Evolutionary conservation across 2,888 invertebrate species (phyloP), one percentile per base, ranked within the genome.

Genomic region (Sphinx pinastri): DNA sequence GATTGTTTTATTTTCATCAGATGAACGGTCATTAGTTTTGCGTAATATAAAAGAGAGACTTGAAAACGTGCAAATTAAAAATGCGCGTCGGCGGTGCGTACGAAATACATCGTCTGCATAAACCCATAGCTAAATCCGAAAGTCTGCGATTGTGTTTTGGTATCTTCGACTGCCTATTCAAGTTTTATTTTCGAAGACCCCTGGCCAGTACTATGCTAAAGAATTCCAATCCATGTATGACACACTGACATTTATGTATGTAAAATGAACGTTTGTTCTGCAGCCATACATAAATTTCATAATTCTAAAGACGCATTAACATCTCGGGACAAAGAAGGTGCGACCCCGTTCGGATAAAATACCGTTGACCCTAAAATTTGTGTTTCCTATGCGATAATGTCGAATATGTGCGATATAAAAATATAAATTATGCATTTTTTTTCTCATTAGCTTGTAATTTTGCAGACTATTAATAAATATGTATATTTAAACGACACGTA

Each of bases 221-320:
- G 51, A 47, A 14, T 59, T 59, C 31, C 31, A 14, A 14, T 59
- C 2, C 31, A 38, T 59, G 13, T 38, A 59, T 38, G 38, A 59
- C 31, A 38, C 14, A 8, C 58, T 38, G 38, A 38, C 38, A 38
- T 38, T 38, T 38, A 38, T 38, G 38, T 31, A 38, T 59, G 31
- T 31, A 38, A 59, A 38, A 59, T 59, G 14, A 38, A n/a, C 3
- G 31, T 59, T 59, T 31, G 31, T 38, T 59, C 11, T 59, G 13
- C 7, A 14, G 3, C 13, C 38, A 14, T 31, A 38, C 58, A 59
- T 59, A 59, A 59, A 59, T 59, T 59, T 59, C 58, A 59, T 14
- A 59, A 31, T 59, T 59, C 31, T 59, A 59, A 59, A 45, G 38
- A 59, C 58, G 31, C 31, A 60, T 60, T 45, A 49, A 49, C 63